phyloP scores from a whole-genome alignment of 2,888 invertebrate genomes.

The Adelphocoris suturalis region DNA sequence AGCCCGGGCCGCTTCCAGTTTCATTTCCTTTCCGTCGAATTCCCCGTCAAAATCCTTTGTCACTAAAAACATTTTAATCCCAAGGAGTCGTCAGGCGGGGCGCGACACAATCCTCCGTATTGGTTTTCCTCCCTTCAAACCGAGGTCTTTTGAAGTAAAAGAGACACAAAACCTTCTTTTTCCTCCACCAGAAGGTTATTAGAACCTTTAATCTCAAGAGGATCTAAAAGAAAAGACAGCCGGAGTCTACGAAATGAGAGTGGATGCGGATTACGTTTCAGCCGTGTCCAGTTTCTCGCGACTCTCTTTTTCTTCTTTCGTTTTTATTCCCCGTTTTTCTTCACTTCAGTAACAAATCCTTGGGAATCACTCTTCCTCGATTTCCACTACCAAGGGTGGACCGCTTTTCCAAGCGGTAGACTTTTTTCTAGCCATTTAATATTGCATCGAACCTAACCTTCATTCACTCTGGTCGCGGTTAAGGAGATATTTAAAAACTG shows the following conservation, averaged over 20 bases:
- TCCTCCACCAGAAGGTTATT: constrained; percentile 8
- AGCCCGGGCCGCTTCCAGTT: constrained; percentile 1
- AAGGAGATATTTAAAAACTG: no score
- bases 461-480: no score
- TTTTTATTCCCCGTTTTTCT: not conserved
- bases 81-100: not conserved
- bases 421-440: not conserved
- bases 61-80: constrained; percentile 43
- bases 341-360: constrained; percentile 1
- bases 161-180: constrained; percentile 44
- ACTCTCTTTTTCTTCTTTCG: not conserved
- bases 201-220: constrained; percentile 52
- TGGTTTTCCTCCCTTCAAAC: constrained; percentile 30
- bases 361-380: not conserved
- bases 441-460: no score
- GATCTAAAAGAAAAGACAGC: constrained; percentile 11
- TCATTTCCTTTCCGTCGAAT: constrained; percentile 9
- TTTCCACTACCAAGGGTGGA: not conserved
- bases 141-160: constrained; percentile 34
- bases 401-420: not conserved
- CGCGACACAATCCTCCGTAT: constrained; percentile 24
- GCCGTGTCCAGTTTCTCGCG: constrained; percentile 45
- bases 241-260: constrained; percentile 20
- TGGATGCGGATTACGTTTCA: constrained; percentile 45
- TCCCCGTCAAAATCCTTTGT: constrained; percentile 19